Conservation (phyloP, 1,140 invertebrate genomes). For the Coptotermes formosanus region DNA sequence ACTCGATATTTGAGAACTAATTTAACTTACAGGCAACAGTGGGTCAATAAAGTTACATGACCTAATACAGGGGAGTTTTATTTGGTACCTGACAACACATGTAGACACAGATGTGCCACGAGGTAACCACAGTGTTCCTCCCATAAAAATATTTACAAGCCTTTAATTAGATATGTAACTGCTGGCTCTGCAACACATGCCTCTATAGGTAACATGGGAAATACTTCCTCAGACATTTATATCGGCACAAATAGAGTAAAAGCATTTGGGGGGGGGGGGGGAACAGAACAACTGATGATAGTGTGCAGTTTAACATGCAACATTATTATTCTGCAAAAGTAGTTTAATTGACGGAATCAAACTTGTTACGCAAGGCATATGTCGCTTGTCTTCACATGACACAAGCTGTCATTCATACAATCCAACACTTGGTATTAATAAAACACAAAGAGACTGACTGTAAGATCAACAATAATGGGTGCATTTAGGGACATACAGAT, state of each 20-base stretch:
- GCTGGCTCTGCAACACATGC: not conserved
- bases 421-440: not conserved
- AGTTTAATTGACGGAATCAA: not conserved
- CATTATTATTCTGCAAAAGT: not conserved
- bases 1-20: not conserved
- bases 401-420: too few relatives aligned
- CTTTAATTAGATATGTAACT: constrained; percentile 5
- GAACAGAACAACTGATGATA: not conserved
- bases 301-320: not conserved
- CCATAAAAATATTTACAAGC: constrained; percentile 3
- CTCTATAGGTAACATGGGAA: not conserved
- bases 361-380: not conserved
- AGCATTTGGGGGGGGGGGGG: too few relatives aligned
- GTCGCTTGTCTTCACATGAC: not conserved
- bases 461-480: not conserved
- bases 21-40: not conserved
- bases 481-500: not conserved
- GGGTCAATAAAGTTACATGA: not conserved
- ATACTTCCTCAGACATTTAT: not conserved
- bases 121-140: not conserved
- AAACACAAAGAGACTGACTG: not conserved
- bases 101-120: not conserved
- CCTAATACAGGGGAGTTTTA: not conserved
- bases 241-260: not conserved
- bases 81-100: not conserved